A percentile compares a stretch with the other conserved stretches of the same genome.
These are phyloP conservation scores for Bostrychus sinensis DNA, from an alignment of 2,113 vertebrate species.

Conservation along the genomic window DNA sequence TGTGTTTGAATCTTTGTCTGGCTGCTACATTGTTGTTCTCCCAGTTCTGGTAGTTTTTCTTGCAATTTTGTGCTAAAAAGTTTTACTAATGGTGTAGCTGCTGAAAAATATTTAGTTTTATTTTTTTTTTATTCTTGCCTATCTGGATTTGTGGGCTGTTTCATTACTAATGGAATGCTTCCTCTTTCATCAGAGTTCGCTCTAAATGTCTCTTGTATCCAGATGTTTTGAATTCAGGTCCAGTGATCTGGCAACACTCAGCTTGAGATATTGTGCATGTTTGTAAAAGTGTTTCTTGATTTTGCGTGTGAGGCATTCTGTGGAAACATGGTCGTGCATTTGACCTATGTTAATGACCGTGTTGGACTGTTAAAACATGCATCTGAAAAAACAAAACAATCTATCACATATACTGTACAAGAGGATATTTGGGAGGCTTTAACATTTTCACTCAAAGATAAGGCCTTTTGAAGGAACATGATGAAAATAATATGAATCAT, in stretches of 20 bases:
- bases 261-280: constrained; percentile 22
- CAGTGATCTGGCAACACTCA: not conserved
- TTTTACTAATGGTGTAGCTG: too few relatives aligned
- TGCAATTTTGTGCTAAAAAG: too few relatives aligned
- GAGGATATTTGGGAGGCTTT: not conserved
- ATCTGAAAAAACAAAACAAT: too few relatives aligned
- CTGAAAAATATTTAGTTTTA: too few relatives aligned
- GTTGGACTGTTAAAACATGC: constrained; percentile 20
- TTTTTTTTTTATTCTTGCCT: too few relatives aligned
- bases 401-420: not conserved
- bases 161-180: constrained; percentile 32
- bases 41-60: too few relatives aligned
- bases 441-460: constrained; percentile 22
- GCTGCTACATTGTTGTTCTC: too few relatives aligned
- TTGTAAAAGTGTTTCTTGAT: constrained; percentile 39
- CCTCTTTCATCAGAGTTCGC: constrained; percentile 32
- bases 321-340: constrained; percentile 23
- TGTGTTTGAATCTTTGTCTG: too few relatives aligned
- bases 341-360: not conserved
- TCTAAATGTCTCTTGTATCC: constrained; percentile 23
- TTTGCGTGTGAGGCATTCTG: constrained; percentile 14
- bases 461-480: constrained; percentile 12
- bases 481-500: not conserved
- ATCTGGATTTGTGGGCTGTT: constrained; percentile 19
- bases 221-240: constrained; percentile 32